A percentile compares a stretch with the other conserved stretches of the same genome.
These are phyloP conservation scores for Dromiciops gliroides DNA, from an alignment of 2,113 vertebrate genomes.

Conservation along the genomic window DNA sequence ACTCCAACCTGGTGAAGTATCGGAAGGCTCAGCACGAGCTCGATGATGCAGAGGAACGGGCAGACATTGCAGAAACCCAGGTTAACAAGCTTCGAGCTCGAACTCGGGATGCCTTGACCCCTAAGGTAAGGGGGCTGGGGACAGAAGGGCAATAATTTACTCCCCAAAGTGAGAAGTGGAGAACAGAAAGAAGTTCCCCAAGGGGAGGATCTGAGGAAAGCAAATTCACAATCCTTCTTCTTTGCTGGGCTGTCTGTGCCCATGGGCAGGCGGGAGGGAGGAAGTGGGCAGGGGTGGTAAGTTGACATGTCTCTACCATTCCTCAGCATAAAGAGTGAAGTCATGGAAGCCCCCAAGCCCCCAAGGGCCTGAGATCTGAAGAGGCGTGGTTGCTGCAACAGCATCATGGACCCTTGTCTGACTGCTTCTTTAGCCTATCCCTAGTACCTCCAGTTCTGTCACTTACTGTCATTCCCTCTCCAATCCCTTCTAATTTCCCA, in stretches of 20 bases:
- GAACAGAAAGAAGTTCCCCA: background rate
- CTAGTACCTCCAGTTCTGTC: background rate
- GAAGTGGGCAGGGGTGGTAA: background rate
- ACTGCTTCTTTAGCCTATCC: background rate
- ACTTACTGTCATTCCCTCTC: background rate
- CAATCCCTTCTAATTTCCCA: background rate
- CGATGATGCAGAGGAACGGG: conserved; percentile 92
- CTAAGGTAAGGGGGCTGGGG: conserved; percentile 84
- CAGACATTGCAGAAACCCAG: conserved; percentile 90
- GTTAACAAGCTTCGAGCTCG: conserved; percentile 92
- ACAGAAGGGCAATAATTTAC: background rate
- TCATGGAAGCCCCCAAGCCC: background rate
- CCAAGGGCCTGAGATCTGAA: conserved; percentile 2
- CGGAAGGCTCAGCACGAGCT: conserved; percentile 93
- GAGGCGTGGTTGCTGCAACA: background rate
- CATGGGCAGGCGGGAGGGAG: background rate
- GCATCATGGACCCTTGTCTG: background rate
- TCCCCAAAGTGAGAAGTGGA: background rate
- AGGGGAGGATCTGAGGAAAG: fast-evolving
- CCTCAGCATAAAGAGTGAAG: conserved; percentile 55
- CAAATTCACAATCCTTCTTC: background rate
- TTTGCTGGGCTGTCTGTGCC: background rate
- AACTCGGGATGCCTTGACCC: conserved; percentile 80
- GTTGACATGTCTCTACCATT: background rate
- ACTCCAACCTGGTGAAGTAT: conserved; percentile 88